Conservation (phyloP, 2,888 invertebrate species). For the Carcina quercana region DNA sequence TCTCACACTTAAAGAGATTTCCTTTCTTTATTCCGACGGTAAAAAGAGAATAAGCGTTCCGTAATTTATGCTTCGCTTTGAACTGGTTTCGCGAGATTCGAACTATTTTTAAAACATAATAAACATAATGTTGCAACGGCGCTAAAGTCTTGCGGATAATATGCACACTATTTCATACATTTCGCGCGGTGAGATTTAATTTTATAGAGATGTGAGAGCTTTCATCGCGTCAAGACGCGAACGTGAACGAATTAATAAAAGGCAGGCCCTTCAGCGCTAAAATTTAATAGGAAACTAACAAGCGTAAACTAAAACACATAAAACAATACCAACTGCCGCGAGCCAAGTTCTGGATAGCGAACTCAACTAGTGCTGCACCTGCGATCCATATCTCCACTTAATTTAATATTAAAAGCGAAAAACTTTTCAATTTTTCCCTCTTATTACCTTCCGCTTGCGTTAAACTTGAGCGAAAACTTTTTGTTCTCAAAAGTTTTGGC, state of each 20-base stretch:
- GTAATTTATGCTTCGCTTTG: slow-evolving; percentile 54
- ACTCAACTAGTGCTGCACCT: slow-evolving; percentile 29
- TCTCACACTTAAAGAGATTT: slow-evolving; percentile 41
- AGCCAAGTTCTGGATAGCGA: slow-evolving; percentile 16
- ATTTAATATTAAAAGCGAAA: slow-evolving; percentile 50
- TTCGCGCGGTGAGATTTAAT: too few relatives aligned
- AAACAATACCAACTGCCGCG: slow-evolving; percentile 38
- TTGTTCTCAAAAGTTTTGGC: slow-evolving; percentile 49
- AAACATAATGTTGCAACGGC: slow-evolving; percentile 25
- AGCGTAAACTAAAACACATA: slow-evolving; percentile 53
- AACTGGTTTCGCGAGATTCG: slow-evolving; percentile 40
- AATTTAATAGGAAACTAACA: slow-evolving; percentile 54
- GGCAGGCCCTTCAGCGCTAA: slow-evolving; percentile 32
- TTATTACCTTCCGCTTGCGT: slow-evolving; percentile 42
- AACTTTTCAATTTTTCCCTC: slow-evolving; percentile 56
- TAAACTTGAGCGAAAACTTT: slow-evolving; percentile 41
- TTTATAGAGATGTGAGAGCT: slow-evolving; percentile 38
- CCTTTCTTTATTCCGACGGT: slow-evolving; percentile 39
- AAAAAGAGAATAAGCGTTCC: slow-evolving; percentile 36
- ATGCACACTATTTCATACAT: too few relatives aligned
- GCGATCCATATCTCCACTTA: slow-evolving; percentile 36
- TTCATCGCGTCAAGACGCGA: slow-evolving; percentile 29
- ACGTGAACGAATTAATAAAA: slow-evolving; percentile 47
- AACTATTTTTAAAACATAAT: slow-evolving; percentile 38
- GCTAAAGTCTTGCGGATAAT: slow-evolving; percentile 23